These are phyloP conservation scores for Butorides virescens DNA, from an alignment of 2,113 vertebrate species.

Conservation along the genomic window DNA sequence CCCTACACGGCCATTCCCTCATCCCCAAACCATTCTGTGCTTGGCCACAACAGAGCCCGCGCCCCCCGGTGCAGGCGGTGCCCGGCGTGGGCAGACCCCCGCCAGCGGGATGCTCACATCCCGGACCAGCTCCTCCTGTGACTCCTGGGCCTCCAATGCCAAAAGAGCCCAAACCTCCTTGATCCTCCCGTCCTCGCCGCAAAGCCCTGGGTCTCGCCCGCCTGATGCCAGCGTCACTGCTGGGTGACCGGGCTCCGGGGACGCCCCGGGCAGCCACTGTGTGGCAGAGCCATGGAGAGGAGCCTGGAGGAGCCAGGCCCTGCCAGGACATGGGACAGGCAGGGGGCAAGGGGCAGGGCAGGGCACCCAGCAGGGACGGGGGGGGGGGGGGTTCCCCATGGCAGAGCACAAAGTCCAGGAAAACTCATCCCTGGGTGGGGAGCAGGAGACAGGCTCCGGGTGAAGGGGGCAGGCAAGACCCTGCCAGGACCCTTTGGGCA, in stretches of 20 bases:
- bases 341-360: not conserved
- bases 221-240: not conserved
- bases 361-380: not conserved
- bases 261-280: not conserved
- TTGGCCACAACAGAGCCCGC: not conserved
- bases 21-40: accelerated
- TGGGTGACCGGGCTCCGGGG: not conserved
- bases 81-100: not conserved
- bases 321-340: not conserved
- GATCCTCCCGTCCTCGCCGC: not conserved
- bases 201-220: not conserved
- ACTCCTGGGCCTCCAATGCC: not conserved
- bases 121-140: not conserved
- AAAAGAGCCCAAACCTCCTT: not conserved
- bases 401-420: not conserved
- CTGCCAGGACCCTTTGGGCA: not conserved
- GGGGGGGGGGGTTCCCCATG: not conserved
- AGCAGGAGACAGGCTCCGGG: not conserved
- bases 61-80: accelerated
- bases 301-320: not conserved
- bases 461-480: not conserved
- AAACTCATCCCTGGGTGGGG: not conserved
- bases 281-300: not conserved
- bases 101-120: not conserved
- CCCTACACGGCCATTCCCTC: not conserved